Evolutionary conservation across 2,888 invertebrate species (phyloP), one percentile per base, ranked within the genome.

Genomic region (Eupelmus urozonus): DNA sequence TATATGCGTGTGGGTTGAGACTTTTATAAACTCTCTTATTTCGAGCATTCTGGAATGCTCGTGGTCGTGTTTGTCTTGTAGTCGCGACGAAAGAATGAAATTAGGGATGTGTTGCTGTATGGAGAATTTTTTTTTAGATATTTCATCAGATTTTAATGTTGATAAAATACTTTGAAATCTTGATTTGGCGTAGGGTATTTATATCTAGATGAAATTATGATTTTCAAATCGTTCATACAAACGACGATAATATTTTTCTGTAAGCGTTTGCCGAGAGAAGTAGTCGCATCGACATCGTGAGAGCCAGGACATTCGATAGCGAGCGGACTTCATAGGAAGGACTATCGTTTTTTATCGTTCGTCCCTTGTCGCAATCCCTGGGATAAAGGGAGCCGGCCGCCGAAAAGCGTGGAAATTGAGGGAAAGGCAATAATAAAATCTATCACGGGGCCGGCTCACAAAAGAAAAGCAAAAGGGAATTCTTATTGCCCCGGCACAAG

Each of bases 401-500:
- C 11, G 25, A 67, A 67, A 66, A 76, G 40, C 67, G 67, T 73
- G 59, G 76, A 79, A 76, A 79, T 79, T 57, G 72, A 76, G 62
- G 72, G 57, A 77, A 74, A 77, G 74, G 69, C 65, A 80, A 80
- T 78, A 80, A 80, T 78, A 78, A 80, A 80, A 80, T 76, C 78
- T 66, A 80, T 78, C 79, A 71, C 60, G 29, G 23, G 11, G 45
- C 0, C 29, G 23, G 29, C 40, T 13, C 83, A 84, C 66, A 79
- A 81, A 81, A 79, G 81, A 80, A 80, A 82, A 79, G 79, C 57
- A 69, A 69, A 82, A 83, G 82, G 82, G 83, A 85, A 85, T 84
- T 83, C 83, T 85, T 85, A 85, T 85, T 86, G 87, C 86, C 85
- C 85, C 85, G 84, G 18, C n/a, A 86, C 85, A 84, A 87, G 87